Base-by-base conservation (phyloP, 2,888 invertebrate species). In the Tetranychus piercei region DNA sequence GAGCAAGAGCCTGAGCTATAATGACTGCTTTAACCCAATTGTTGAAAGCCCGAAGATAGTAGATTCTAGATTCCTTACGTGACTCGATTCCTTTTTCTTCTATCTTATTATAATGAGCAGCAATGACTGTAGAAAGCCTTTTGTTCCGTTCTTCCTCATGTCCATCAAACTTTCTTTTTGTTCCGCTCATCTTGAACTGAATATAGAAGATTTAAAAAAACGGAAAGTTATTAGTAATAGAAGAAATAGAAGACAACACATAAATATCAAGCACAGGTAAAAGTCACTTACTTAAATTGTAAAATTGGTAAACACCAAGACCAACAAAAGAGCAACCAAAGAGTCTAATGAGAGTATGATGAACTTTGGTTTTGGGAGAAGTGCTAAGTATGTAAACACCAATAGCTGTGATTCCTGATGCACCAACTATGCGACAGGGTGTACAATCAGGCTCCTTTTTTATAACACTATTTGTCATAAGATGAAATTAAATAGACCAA, bases 21-120 rank as follows among this genome's bases (percentile, higher is more conserved):
- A 95, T 85, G 85, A 93, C 91, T 82, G 92, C 92, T 84, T 99
- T 99, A 18, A 95, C 88, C 97, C 97, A 99, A 83, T 99, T 99
- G 83, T 99, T 99, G 81, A 97, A 95, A 83, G 96, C 99, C 78
- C 99, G 86, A 85, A 99, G 86, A 81, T 90, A 89, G 80, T 92
- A 90, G 79, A 99, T 99, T 44, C 92, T 88, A 44, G 95, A 95
- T 80, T 91, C 88, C 78, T 88, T 88, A 72, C 99, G 86, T 79
- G 89, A 89, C 72, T 86, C 87, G 66, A 92, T 82, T 0, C 93
- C 93, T 80, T 88, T 88, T 79, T 94, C 91, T 82, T 90, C 88
- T 11, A 95, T 83, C 74, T 88, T 87, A 83, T 99, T 99, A 82
- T 99, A 99, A 83, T 99, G 96, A 5, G 89, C 87, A 1, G 95